A percentile compares a stretch with the other conserved stretches of the same genome.
phyloP scores from a whole-genome alignment of 2,113 vertebrate genomes.

The Oryzias melastigma region DNA sequence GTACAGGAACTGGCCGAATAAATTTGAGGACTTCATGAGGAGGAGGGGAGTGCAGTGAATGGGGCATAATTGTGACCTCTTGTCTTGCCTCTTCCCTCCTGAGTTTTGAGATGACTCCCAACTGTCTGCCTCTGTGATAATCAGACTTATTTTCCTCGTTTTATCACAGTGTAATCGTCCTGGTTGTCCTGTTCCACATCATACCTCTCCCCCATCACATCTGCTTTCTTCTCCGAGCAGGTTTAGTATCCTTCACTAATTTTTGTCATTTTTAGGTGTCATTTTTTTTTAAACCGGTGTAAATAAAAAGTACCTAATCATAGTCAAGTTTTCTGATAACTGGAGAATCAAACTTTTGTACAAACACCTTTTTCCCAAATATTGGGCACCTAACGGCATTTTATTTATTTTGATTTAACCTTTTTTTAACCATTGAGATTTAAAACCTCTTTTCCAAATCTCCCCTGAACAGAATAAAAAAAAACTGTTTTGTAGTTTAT shows the following conservation, averaged over 20 bases:
- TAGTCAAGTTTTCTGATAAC: too few species aligned
- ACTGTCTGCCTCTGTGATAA: slow-evolving; percentile 92
- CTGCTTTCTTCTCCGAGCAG: not conserved
- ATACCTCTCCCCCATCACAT: slow-evolving; percentile 6
- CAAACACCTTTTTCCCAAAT: too few species aligned
- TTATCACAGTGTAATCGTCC: slow-evolving; percentile 85
- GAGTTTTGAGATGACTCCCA: slow-evolving; percentile 91
- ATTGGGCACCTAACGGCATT: too few species aligned
- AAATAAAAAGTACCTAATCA: too few species aligned
- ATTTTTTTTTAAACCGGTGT: not conserved
- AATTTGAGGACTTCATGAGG: slow-evolving; percentile 85
- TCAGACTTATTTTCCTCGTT: slow-evolving; percentile 89
- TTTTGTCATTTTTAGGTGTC: not conserved
- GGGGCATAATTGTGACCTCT: slow-evolving; percentile 97
- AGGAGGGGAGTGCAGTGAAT: slow-evolving; percentile 81
- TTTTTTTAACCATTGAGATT: too few species aligned
- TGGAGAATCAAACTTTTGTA: too few species aligned
- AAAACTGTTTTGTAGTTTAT: too few species aligned
- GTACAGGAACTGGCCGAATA: slow-evolving; percentile 93
- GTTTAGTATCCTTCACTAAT: not conserved
- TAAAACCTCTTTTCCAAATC: too few species aligned
- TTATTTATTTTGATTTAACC: too few species aligned
- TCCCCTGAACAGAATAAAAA: too few species aligned
- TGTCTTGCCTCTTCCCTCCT: slow-evolving; percentile 88
- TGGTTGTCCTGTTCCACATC: slow-evolving; percentile 31